Evolutionary conservation across 2,113 vertebrate species (phyloP).

Genomic region (Rhynchomys soricoides): DNA sequence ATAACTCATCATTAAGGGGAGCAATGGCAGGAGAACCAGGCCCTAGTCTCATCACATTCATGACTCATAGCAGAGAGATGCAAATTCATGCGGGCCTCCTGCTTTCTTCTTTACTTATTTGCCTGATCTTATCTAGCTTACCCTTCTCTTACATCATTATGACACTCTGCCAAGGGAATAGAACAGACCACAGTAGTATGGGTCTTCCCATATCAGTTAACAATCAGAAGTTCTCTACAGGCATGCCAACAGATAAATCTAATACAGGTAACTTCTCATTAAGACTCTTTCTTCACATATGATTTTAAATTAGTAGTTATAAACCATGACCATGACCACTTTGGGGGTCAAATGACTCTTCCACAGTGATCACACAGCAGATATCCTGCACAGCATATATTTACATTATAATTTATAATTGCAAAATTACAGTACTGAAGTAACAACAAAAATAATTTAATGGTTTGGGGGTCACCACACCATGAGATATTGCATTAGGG

Average conservation of each 20-base stretch:
- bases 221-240: too few species aligned
- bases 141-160: not conserved
- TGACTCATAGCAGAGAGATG: not conserved
- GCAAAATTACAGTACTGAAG: not conserved
- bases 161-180: too few species aligned
- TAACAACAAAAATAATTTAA: not conserved
- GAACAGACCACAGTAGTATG: not conserved
- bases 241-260: not conserved
- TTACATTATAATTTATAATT: not conserved
- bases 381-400: not conserved
- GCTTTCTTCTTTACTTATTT: not conserved
- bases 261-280: not conserved
- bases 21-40: not conserved
- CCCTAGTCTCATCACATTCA: not conserved
- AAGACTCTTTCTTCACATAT: not conserved
- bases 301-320: not conserved
- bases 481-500: not conserved
- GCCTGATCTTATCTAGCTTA: not conserved
- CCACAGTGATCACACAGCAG: not conserved
- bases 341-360: not conserved
- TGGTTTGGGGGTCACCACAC: not conserved
- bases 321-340: not conserved
- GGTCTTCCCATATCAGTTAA: not conserved
- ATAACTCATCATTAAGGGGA: not conserved
- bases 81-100: not conserved